Conservation (phyloP, 2,797 vertebrate genomes). For the Myiotriccus ornatus region DNA sequence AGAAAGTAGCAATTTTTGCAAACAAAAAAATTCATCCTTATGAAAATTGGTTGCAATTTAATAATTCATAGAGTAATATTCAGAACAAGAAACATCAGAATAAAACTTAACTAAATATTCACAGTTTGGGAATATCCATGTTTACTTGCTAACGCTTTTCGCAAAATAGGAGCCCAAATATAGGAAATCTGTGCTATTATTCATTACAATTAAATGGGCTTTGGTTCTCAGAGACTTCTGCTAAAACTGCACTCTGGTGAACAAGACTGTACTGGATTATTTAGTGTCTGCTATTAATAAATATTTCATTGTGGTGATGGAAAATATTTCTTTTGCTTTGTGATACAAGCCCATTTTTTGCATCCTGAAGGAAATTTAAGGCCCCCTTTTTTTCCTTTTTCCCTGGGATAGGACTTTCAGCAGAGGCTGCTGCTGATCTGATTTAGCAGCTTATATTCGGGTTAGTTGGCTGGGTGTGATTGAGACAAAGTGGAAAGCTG, state of each 20-base stretch:
- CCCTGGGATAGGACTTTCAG: background rate
- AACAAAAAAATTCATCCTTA: constrained; percentile 32
- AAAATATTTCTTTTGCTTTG: constrained; percentile 76
- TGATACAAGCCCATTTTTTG: constrained; percentile 64
- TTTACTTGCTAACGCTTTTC: constrained; percentile 78
- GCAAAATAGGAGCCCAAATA: constrained; percentile 72
- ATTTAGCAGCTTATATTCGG: background rate
- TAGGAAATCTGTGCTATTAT: constrained; percentile 77
- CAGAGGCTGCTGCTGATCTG: background rate
- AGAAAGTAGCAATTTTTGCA: constrained; percentile 28
- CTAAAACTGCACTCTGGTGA: constrained; percentile 56
- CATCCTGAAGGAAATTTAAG: background rate
- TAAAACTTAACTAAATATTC: constrained; percentile 84
- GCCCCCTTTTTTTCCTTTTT: background rate
- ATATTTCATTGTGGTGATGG: constrained; percentile 78
- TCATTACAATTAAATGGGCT: constrained; percentile 58
- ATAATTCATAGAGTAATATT: constrained; percentile 75
- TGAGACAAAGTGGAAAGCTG: background rate
- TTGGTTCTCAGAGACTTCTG: constrained; percentile 74
- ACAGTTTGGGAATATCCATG: constrained; percentile 82
- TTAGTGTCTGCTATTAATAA: constrained; percentile 75
- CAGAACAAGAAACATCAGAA: constrained; percentile 69
- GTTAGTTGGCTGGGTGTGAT: background rate
- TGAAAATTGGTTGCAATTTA: constrained; percentile 53
- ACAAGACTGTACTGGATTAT: constrained; percentile 63